Evolutionary conservation across 2,888 invertebrate genomes (phyloP).

Genomic region (Leptinotarsa tumamoca): DNA sequence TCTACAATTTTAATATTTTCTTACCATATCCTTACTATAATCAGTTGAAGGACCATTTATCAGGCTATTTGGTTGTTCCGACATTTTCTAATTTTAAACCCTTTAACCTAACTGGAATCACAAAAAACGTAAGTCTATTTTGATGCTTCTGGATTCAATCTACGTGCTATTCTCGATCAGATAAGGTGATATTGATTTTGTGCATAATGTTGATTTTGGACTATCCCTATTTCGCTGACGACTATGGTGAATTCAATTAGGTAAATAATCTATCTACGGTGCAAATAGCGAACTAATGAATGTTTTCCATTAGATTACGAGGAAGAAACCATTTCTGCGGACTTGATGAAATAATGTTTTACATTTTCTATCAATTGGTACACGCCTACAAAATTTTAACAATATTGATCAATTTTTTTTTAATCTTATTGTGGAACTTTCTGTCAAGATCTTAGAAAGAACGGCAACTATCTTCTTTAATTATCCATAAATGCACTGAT

Average conservation of each 20-base stretch:
- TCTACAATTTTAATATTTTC: conserved; percentile 24
- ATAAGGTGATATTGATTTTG: conserved; percentile 30
- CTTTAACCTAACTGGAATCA: conserved; percentile 21
- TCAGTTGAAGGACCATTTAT: conserved; percentile 59
- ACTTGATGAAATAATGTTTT: not conserved
- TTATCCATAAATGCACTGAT: no score
- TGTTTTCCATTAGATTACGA: not conserved
- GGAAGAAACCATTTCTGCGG: not conserved
- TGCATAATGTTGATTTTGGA: conserved; percentile 17
- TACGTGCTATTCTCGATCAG: conserved; percentile 31
- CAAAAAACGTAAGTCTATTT: conserved; percentile 20
- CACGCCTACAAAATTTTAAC: no score
- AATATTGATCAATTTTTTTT: no score
- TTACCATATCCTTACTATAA: conserved; percentile 53
- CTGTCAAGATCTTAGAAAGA: no score
- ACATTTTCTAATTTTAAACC: conserved; percentile 48
- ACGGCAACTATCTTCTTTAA: no score
- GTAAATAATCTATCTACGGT: conserved; percentile 23
- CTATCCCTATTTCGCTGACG: conserved; percentile 1
- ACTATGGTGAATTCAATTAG: conserved; percentile 8
- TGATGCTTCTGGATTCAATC: conserved; percentile 3
- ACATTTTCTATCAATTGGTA: no score
- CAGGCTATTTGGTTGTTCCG: conserved; percentile 54
- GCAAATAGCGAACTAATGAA: conserved; percentile 11
- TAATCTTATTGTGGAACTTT: no score